Base-by-base conservation (phyloP, 2,113 vertebrate species). In the Zootoca vivipara region DNA sequence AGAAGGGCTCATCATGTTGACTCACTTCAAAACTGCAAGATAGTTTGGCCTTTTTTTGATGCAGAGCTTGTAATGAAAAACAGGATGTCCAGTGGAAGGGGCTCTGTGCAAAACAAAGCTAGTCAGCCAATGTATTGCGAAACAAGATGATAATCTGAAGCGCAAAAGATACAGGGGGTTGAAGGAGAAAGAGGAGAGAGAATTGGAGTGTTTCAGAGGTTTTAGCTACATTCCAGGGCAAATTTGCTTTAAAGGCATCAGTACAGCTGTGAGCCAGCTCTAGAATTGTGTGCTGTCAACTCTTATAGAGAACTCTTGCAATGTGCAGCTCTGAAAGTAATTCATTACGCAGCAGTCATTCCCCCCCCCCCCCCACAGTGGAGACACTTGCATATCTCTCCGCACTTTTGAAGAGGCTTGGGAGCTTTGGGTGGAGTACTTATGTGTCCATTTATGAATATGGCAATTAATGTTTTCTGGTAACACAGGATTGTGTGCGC, bases 51-150 rank as follows among this genome's bases (percentile, higher is more conserved):
- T 1, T 24, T 73, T 73, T 85, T 38, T 40, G 28, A 69, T 42
- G 3, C 10, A 80, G 78, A 67, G 74, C 81, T 26, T 10, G 40
- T 83, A 85, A 82, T 85, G 15, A 56, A 7, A 79, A 22, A 85
- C 40, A 83, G 87, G 73, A 83, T 42, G 42, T 88, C 80, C 72
- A 75, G 73, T 52, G 69, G 46, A 85, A 85, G 24, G 13, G 4
- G 12, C 35, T 18, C 10, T 18, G 7, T 77, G 90, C 83, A 73
- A 89, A 52, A 89, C 77, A 86, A 90, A 88, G 40, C 24, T 69
- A 0, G 2, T 28, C 80, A 26, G 80, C 77, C 83, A 89, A 91
- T 26, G 20, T 64, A n/a, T 2, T 10, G 7, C 8, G 52, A 0
- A 1, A 40, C 90, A 77, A 75, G 33, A 20, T 18, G 2, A 30